phyloP scores from a whole-genome alignment of 2,888 invertebrate genomes.

The Fabriciana adippe region DNA sequence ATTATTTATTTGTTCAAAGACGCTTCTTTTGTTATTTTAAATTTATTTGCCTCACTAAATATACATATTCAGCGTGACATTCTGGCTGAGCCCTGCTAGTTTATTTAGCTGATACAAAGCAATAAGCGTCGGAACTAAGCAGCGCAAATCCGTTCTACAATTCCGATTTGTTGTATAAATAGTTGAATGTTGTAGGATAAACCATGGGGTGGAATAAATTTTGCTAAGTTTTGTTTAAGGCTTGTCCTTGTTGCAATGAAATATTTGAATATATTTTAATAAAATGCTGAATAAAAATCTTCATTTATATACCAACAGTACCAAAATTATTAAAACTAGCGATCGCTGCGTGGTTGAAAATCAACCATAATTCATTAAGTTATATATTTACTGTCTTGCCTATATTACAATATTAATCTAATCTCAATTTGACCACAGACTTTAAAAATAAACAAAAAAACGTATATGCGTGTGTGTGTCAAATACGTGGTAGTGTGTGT shows the following conservation, averaged over 20 bases:
- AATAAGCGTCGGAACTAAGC: constrained; percentile 33
- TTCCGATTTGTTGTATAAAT: constrained; percentile 27
- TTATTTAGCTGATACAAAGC: constrained; percentile 34
- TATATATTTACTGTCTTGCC: no score
- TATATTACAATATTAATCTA: no score
- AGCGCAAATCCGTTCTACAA: constrained; percentile 32
- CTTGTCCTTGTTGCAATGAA: neutral
- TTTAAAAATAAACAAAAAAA: no score
- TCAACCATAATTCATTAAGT: no score
- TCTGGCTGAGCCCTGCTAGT: constrained; percentile 21
- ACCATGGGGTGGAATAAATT: constrained; percentile 17
- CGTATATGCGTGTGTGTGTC: no score
- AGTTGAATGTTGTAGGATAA: constrained; percentile 25
- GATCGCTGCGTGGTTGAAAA: no score
- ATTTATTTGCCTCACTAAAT: constrained; percentile 3
- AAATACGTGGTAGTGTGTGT: no score
- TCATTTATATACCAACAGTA: no score
- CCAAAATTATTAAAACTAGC: no score
- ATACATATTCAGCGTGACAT: constrained; percentile 19
- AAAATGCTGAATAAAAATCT: no score
- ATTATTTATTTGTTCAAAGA: neutral
- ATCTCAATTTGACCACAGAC: no score
- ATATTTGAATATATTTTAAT: no score
- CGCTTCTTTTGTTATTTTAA: neutral
- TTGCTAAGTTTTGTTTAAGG: neutral